A percentile compares a stretch with the other conserved stretches of the same genome.
Conservation (phyloP, 2,797 vertebrate species). For the Lagodon rhomboides region DNA sequence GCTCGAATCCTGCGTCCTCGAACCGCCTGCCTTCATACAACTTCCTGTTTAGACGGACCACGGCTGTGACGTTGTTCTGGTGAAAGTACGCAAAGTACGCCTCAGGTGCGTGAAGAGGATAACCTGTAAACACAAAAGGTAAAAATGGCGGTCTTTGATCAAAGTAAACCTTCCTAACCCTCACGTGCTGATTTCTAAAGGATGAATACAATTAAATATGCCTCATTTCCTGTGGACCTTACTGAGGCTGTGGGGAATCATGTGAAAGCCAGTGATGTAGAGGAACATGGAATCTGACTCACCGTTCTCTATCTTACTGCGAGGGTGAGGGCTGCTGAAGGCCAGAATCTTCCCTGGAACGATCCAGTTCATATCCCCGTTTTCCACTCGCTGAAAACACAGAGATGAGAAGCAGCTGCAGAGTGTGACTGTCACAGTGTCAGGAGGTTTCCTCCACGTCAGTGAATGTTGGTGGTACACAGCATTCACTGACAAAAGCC, state of each 20-base stretch:
- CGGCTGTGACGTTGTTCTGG: constrained; percentile 87
- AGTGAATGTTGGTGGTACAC: no score
- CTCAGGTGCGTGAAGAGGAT: constrained; percentile 94
- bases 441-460: no score
- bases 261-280: neutral
- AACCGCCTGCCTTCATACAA: constrained; percentile 93
- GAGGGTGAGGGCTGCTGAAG: constrained; percentile 94
- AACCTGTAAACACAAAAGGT: constrained; percentile 81
- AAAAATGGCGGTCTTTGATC: neutral
- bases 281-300: constrained; percentile 38
- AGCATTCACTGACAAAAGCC: no score
- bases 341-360: constrained; percentile 92
- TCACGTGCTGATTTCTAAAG: neutral
- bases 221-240: neutral
- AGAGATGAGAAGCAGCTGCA: constrained; percentile 5
- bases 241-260: neutral
- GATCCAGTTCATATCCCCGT: constrained; percentile 97
- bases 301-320: constrained; percentile 95
- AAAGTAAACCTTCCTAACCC: neutral
- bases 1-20: constrained; percentile 91
- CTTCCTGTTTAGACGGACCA: constrained; percentile 94
- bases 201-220: neutral
- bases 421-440: neutral
- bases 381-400: constrained; percentile 90
- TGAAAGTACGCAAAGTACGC: constrained; percentile 94